These are phyloP conservation scores for Huso huso DNA, from an alignment of 2,797 vertebrate genomes.

Conservation along the genomic window DNA sequence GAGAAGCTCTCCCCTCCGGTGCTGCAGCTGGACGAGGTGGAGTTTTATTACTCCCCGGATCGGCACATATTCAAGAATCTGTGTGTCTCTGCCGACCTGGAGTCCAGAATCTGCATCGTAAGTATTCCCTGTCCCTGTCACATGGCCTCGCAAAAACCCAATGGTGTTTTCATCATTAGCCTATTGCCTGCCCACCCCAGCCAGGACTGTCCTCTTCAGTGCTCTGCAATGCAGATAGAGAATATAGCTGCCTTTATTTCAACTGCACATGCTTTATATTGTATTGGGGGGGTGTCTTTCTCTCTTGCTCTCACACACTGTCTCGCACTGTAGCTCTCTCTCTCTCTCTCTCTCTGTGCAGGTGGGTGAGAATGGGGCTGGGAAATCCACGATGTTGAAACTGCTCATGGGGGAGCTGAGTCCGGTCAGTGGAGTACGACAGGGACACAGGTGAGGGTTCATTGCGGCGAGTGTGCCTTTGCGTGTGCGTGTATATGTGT, in stretches of 20 bases:
- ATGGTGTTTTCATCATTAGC: background rate
- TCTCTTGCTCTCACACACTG: no score
- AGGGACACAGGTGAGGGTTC: constrained; percentile 75
- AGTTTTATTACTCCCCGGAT: constrained; percentile 72
- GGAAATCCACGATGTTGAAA: constrained; percentile 90
- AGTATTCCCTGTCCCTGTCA: constrained; percentile 16
- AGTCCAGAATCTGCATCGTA: constrained; percentile 97
- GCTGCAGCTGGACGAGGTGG: constrained; percentile 88
- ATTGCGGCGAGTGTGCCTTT: background rate
- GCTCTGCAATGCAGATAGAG: background rate
- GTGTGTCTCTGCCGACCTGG: constrained; percentile 85
- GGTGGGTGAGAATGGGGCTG: constrained; percentile 93
- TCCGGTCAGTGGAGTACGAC: constrained; percentile 73
- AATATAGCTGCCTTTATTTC: background rate
- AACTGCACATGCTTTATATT: background rate
- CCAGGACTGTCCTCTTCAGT: background rate
- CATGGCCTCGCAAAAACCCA: background rate
- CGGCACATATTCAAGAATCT: constrained; percentile 69
- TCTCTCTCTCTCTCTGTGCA: constrained; percentile 38
- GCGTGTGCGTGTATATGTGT: background rate
- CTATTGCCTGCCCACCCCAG: background rate
- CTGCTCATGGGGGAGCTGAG: constrained; percentile 87
- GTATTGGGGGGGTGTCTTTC: background rate
- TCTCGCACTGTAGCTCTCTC: background rate
- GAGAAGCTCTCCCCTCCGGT: constrained; percentile 93